A percentile compares a stretch with the other conserved stretches of the same genome.
These are phyloP conservation scores for Collichthys lucidus DNA, from an alignment of 2,113 vertebrate genomes.

Conservation along the genomic window DNA sequence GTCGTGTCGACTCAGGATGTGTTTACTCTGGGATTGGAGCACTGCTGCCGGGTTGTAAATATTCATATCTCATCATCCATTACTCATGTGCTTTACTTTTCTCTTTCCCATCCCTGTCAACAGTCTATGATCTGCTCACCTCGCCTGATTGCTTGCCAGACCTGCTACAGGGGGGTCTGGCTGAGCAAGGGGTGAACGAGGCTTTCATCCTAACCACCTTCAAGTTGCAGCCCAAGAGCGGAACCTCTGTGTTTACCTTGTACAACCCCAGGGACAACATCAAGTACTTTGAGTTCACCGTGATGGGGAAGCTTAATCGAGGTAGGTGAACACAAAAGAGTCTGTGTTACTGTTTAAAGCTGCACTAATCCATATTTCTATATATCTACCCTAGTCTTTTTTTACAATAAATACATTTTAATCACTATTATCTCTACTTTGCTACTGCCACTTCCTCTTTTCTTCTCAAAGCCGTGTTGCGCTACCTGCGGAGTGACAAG, in stretches of 20 bases:
- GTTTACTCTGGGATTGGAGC: slow-evolving; percentile 51
- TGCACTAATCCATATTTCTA: background rate
- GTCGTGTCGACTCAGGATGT: slow-evolving; percentile 43
- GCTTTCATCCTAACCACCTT: slow-evolving; percentile 92
- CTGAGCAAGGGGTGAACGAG: slow-evolving; percentile 88
- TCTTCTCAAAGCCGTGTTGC: slow-evolving; percentile 85
- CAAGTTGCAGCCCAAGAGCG: slow-evolving; percentile 91
- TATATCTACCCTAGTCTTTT: background rate
- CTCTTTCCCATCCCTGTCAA: slow-evolving; percentile 46
- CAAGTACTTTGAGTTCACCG: slow-evolving; percentile 95
- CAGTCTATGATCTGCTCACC: slow-evolving; percentile 95
- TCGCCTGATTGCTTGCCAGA: slow-evolving; percentile 89
- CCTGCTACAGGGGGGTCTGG: slow-evolving; percentile 88
- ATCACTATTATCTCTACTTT: background rate
- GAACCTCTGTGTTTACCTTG: slow-evolving; percentile 90
- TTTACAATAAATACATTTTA: no score
- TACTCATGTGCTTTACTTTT: slow-evolving; percentile 46
- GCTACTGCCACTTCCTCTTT: background rate
- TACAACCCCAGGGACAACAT: slow-evolving; percentile 91
- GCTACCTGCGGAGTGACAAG: slow-evolving; percentile 91
- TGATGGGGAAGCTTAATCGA: slow-evolving; percentile 95
- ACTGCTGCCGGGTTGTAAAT: slow-evolving; percentile 55
- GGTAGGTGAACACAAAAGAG: slow-evolving; percentile 82
- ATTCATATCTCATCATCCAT: slow-evolving; percentile 59
- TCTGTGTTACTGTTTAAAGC: background rate